A percentile compares a stretch with the other conserved stretches of the same genome.
Conservation (phyloP, 1,140 invertebrate genomes). For the Calosoma granatense region DNA sequence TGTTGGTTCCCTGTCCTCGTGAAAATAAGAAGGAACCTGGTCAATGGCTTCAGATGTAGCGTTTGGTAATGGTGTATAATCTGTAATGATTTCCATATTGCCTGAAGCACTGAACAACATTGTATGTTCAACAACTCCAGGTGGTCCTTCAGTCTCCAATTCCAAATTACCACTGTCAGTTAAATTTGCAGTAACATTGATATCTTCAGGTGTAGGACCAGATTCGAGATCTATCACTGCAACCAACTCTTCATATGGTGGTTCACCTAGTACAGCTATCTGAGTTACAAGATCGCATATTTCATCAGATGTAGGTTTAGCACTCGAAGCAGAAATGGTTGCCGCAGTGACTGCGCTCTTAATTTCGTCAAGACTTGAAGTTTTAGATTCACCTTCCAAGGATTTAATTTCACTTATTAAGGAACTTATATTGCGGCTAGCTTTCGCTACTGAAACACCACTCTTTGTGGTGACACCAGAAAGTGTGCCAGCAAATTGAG, state of each 20-base stretch:
- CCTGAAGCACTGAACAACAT: neutral
- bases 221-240: neutral
- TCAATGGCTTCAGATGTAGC: neutral
- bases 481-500: too few relatives aligned
- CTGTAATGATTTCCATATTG: neutral
- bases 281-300: neutral
- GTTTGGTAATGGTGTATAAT: neutral
- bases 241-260: neutral
- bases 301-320: neutral
- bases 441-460: too few relatives aligned
- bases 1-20: neutral
- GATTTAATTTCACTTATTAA: too few relatives aligned
- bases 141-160: neutral
- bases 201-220: neutral
- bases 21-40: neutral
- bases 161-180: slow-evolving; percentile 1
- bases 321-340: too few relatives aligned
- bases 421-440: too few relatives aligned
- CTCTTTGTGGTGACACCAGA: too few relatives aligned
- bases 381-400: too few relatives aligned
- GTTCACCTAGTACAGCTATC: neutral
- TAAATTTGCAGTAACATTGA: neutral
- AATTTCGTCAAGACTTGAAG: too few relatives aligned
- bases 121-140: neutral
- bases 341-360: too few relatives aligned